Base-by-base conservation (phyloP, 2,888 invertebrate genomes). In the Axea sp. region DNA sequence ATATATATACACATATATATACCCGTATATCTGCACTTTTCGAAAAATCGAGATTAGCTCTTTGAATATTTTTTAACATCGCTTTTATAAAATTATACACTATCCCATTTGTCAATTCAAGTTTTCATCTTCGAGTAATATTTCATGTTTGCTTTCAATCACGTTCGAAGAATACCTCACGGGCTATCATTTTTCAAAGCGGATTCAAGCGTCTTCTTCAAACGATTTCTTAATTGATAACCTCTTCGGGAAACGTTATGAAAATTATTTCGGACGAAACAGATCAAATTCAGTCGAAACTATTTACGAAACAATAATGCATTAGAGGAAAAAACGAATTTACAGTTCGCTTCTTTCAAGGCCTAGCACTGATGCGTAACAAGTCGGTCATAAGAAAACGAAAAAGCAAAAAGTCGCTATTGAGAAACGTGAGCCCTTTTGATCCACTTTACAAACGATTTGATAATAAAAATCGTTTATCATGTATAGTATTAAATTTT, bases 311-410 rank as follows among this genome's bases (percentile, higher is more conserved):
- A 43, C 31, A n/a, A 41, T 55, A 43, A 51, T 41, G 43, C 49
- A 59, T 28, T 7, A 3, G 7, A 39, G 6, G 19, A 37, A 19
- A 45, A 26, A 67, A 55, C 41, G 45, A 47, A 39, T 60, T 35
- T 67, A 73, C 67, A 73, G 43, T 68, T 73, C 57, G 73, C 59
- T 65, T 74, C 74, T 49, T 67, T 57, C 74, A 77, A 77, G 76
- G 73, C 62, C 53, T 68, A 67, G 73, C 77, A 71, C 57, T 67
- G 76, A 75, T 75, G 78, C 80, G 78, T 81, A 77, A 78, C 78
- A 80, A 80, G 77, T 77, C 78, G 77, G 76, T 80, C 78, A 73
- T 68, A 57, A 64, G 59, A 64, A 65, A 73, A 24, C 24, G 12
- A 51, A 67, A 67, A 64, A 31, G 30, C 55, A 71, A 71, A 57